phyloP scores from a whole-genome alignment of 2,113 vertebrate genomes.

The Oreotrochilus melanogaster region DNA sequence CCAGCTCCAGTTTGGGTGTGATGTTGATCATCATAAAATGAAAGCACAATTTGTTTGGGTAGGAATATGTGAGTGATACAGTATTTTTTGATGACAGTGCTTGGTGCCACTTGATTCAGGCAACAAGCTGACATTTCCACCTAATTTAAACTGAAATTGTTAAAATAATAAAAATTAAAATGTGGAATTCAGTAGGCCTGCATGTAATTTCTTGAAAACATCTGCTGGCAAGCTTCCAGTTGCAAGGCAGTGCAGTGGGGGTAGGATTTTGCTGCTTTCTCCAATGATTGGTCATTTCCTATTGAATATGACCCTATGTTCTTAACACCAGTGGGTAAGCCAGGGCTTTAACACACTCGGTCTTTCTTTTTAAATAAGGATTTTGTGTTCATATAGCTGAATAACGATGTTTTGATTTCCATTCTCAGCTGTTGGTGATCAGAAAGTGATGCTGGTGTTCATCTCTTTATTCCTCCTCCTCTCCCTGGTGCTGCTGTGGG shows the following conservation, averaged over 20 bases:
- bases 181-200: neutral
- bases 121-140: neutral
- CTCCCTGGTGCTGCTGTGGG: neutral
- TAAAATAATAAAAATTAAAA: neutral
- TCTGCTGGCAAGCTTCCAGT: neutral
- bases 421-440: neutral
- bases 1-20: neutral
- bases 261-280: neutral
- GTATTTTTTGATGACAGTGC: neutral
- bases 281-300: neutral
- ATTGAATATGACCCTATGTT: neutral
- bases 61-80: neutral
- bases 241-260: accelerated
- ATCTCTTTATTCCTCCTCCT: neutral
- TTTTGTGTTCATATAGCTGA: neutral
- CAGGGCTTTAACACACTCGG: neutral
- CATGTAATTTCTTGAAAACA: neutral
- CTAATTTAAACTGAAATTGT: neutral
- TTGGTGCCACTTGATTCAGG: neutral
- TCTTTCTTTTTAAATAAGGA: neutral
- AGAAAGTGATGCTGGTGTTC: neutral
- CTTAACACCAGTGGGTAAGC: neutral
- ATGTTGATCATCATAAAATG: neutral
- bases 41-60: neutral
- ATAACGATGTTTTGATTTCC: neutral